A percentile compares a stretch with the other conserved stretches of the same genome.
Evolutionary conservation across 2,888 invertebrate genomes (phyloP).

Genomic region (Drosophila silvestris): DNA sequence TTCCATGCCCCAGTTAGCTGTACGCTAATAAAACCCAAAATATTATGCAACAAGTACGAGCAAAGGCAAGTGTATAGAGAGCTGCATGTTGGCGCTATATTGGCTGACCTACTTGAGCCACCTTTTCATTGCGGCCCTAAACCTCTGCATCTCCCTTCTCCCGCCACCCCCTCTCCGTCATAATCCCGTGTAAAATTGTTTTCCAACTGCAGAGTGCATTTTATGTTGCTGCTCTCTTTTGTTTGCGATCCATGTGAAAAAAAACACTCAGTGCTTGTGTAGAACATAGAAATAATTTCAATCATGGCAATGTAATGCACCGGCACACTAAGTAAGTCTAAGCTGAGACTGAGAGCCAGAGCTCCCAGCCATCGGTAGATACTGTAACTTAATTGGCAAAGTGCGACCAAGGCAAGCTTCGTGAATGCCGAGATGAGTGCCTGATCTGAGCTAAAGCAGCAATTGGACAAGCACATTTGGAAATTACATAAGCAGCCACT

Average conservation of each 20-base stretch:
- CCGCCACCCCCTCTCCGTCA: conserved; percentile 16
- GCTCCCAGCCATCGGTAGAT: conserved; percentile 12
- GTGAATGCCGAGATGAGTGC: conserved; percentile 21
- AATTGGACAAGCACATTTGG: conserved; percentile 6
- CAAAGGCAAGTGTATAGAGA: conserved; percentile 48
- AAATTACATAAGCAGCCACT: conserved; percentile 26
- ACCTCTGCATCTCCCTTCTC: not conserved
- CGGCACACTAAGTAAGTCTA: conserved; percentile 45
- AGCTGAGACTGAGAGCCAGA: conserved; percentile 13
- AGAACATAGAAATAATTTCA: conserved; percentile 75
- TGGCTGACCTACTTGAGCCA: conserved; percentile 60
- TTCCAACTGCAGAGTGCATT: conserved; percentile 65
- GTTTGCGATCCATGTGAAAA: conserved; percentile 34
- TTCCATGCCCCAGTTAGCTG: conserved; percentile 24
- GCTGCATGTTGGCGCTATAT: conserved; percentile 70
- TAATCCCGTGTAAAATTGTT: conserved; percentile 75
- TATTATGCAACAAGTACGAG: conserved; percentile 80
- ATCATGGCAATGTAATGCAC: conserved; percentile 67
- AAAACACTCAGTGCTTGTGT: conserved; percentile 18
- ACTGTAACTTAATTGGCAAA: conserved; percentile 52
- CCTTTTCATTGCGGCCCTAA: conserved; percentile 38
- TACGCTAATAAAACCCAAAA: conserved; percentile 71
- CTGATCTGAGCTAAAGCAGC: conserved; percentile 21
- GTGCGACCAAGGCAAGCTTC: conserved; percentile 16
- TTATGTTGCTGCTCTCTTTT: conserved; percentile 47